Percentiles rank a stretch among this genome's conserved stretches.
Conservation (phyloP, 2,797 vertebrate species). For the Chelmon rostratus region DNA sequence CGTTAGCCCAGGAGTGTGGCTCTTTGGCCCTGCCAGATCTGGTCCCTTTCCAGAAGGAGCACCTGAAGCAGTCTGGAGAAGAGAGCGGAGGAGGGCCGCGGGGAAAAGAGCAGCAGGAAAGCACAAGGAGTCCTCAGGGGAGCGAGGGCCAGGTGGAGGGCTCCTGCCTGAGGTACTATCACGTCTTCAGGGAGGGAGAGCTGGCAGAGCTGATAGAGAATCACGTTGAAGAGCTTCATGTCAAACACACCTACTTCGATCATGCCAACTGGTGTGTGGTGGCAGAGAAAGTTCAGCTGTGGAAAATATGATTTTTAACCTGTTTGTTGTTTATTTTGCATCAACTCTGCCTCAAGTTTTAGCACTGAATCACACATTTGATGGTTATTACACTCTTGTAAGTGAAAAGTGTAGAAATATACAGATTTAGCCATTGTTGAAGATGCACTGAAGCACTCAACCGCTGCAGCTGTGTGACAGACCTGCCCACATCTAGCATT, state of each 20-base stretch:
- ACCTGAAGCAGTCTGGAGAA: conserved; percentile 47
- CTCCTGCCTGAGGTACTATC: conserved; percentile 84
- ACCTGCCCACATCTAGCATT: neutral
- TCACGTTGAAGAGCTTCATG: conserved; percentile 81
- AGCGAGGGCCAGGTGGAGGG: conserved; percentile 60
- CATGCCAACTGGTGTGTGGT: conserved; percentile 85
- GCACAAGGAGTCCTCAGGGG: conserved; percentile 67
- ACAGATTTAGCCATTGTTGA: conserved; percentile 29
- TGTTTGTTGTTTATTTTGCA: conserved; percentile 30
- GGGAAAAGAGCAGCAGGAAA: conserved; percentile 56
- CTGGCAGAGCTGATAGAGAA: conserved; percentile 80
- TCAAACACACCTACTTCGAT: conserved; percentile 84
- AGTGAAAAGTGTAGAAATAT: conserved; percentile 17
- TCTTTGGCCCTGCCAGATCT: conserved; percentile 86
- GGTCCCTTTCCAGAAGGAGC: conserved; percentile 81
- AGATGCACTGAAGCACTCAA: conserved; percentile 2
- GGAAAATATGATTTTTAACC: conserved; percentile 76
- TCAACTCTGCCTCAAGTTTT: conserved; percentile 57
- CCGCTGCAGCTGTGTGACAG: neutral
- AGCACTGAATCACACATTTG: conserved; percentile 49
- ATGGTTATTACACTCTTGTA: neutral
- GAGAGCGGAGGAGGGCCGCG: conserved; percentile 34
- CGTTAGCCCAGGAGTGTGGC: conserved; percentile 75
- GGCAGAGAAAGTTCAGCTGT: conserved; percentile 83
- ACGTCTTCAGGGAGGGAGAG: conserved; percentile 86